Evolutionary conservation across 2,888 invertebrate genomes (phyloP), one percentile per base, ranked within the genome.

Genomic region (Ceriagrion tenellum): DNA sequence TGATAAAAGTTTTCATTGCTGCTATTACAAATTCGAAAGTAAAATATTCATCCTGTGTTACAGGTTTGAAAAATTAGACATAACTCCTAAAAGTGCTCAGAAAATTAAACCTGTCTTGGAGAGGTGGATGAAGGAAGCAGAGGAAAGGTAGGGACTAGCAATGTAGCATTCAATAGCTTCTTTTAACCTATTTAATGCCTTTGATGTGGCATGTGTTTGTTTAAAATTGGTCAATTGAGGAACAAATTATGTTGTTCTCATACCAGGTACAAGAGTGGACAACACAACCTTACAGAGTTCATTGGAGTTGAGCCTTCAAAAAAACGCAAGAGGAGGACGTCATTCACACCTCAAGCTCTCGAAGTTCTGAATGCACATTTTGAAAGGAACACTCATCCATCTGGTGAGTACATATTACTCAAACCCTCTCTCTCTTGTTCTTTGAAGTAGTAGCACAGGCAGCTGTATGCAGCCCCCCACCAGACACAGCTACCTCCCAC

Each of bases 61-160:
- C 97, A 99, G 99, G 98, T 99, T 99, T 98, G 99, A 99, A 98
- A 99, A 99, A 98, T 98, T 99, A 97, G 99, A 99, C 97, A 99
- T 99, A 97, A 99, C 99, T 97, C 99, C 99, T 97, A 99, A 99
- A 98, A 99, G 99, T 98, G 99, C 99, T 96, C 99, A 99, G 98
- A 99, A 99, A 98, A 99, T 99, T 97, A 99, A 99, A 97, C 99
- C 99, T 96, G 99, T 99, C 96, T 98, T 99, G 97, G 99, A 99
- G 97, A 98, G 99, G 97, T 99, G 99, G 99, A 99, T 99, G 99
- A 98, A 98, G 97, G 99, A 99, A 97, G 99, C 99, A 95, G 99
- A 99, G 97, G 99, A 99, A 97, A 99, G 99, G 98, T 99, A 97
- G 97, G 97, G 97, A 96, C 95, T 55, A 96, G 96, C 96, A 96